Evolutionary conservation across 2,888 invertebrate species (phyloP).

Genomic region (Mythimna vitellina): DNA sequence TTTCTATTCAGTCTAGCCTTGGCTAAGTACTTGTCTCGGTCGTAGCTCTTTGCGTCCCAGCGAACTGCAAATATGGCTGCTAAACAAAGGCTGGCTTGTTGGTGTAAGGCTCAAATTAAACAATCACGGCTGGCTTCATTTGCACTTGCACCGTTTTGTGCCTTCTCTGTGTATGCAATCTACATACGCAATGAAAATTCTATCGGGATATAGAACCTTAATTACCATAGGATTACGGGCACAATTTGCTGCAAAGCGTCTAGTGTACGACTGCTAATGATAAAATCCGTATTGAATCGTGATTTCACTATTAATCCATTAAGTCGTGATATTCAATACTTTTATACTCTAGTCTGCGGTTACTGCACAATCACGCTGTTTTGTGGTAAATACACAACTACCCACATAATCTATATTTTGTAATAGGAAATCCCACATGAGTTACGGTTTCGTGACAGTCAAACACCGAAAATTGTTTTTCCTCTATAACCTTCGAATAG

Average conservation of each 20-base stretch:
- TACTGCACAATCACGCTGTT: conserved; percentile 3
- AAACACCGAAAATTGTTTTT: conserved; percentile 8
- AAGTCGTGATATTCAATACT: conserved; percentile 13
- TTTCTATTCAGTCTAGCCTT: conserved; percentile 61
- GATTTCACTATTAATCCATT: conserved; percentile 38
- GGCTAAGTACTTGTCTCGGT: conserved; percentile 39
- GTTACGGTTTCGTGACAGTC: neutral
- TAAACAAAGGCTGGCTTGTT: conserved; percentile 41
- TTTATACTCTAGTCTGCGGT: conserved; percentile 8
- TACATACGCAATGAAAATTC: conserved; percentile 20
- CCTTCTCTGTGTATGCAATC: conserved; percentile 5
- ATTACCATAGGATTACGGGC: conserved; percentile 23
- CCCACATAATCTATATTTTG: neutral
- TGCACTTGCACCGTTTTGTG: conserved; percentile 28
- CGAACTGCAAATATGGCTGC: conserved; percentile 45
- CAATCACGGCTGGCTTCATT: conserved; percentile 46
- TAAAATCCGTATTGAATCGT: conserved; percentile 29
- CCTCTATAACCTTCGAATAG: conserved; percentile 35
- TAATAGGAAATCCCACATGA: neutral
- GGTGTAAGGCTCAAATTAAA: conserved; percentile 50
- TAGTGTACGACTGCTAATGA: conserved; percentile 23
- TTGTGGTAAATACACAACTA: conserved; percentile 8
- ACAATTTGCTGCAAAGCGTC: conserved; percentile 35
- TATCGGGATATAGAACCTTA: conserved; percentile 3
- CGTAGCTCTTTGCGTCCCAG: conserved; percentile 31